Evolutionary conservation across 1,140 invertebrate species (phyloP), one percentile per base, ranked within the genome.

Genomic region (Eurosta solidaginis): DNA sequence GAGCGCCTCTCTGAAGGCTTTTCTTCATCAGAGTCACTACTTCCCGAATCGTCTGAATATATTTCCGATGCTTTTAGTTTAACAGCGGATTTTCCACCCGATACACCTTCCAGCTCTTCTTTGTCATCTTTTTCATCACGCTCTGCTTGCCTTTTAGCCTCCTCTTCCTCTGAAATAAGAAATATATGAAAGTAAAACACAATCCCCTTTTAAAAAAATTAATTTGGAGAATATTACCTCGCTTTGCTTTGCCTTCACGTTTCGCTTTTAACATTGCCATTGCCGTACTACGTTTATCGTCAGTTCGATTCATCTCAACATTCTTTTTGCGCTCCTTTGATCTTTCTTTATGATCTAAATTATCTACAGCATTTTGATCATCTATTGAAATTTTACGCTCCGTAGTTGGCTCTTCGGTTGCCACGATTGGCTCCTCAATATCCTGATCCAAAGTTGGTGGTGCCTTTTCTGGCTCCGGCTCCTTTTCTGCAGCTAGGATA

Each of bases 21-120:
- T 73, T 87, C 85, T 17, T 87, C 85, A 50, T 87, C 85, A 49
- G 84, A 83, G 42, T 87, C 85, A 81, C 93, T 94, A 78, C 93
- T 96, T 10, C 94, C 96, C 80, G 96, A 96, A 80, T 98, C 96
- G 87, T 98, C 97, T 0, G 96, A 98, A 88, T 98, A 98, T 81
- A 98, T 96, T 88, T 98, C 97, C 0, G 95, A 96, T 0, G 96
- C 95, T 89, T 97, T 97, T 74, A 97, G 89, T 85, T 96, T 92
- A 3, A 92, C 90, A 17, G 84, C 81, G 1, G 86, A 86, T 78
- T 88, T 88, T 40, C 84, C 85, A 10, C 84, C 83, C 0, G 88
- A 85, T 0, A 88, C 85, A 49, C 85, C 82, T 59, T 83, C 84
- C 47, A 92, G 89, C 83, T 91, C 93, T 86, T 92, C 94, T 84